A percentile compares a stretch with the other conserved stretches of the same genome.
phyloP scores from a whole-genome alignment of 2,888 invertebrate genomes.

The Eumerus sabulonum region DNA sequence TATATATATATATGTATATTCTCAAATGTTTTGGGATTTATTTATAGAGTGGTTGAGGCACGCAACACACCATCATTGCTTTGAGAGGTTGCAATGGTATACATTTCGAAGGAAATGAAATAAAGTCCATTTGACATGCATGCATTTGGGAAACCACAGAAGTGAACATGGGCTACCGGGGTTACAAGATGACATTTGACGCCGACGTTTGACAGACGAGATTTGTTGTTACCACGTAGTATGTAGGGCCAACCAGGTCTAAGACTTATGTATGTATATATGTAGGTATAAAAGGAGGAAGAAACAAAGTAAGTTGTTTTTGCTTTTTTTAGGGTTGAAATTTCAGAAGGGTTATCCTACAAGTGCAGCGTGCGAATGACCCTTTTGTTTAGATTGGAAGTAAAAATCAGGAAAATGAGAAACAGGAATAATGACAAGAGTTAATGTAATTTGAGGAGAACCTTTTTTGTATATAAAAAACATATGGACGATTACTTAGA shows the following conservation, averaged over 20 bases:
- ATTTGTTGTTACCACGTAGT: slow-evolving; percentile 29
- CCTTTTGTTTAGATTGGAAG: slow-evolving; percentile 22
- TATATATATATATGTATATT: slow-evolving; percentile 48
- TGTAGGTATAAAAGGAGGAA: slow-evolving; percentile 8
- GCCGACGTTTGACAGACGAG: slow-evolving; percentile 42
- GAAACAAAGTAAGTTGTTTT: background rate
- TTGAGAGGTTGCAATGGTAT: slow-evolving; percentile 31
- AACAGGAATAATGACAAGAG: background rate
- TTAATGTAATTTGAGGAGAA: slow-evolving; percentile 3
- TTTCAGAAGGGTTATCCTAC: slow-evolving; percentile 60
- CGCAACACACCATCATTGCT: slow-evolving; percentile 35
- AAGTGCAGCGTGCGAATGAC: slow-evolving; percentile 55
- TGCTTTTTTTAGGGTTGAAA: slow-evolving; percentile 41
- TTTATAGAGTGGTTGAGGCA: slow-evolving; percentile 43
- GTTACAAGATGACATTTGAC: slow-evolving; percentile 61
- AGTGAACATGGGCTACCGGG: slow-evolving; percentile 43
- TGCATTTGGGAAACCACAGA: slow-evolving; percentile 47
- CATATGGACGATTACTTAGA: too few relatives aligned
- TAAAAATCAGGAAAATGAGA: background rate
- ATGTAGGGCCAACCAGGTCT: background rate
- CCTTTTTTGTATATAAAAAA: background rate
- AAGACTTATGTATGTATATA: too few relatives aligned
- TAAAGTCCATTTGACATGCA: background rate
- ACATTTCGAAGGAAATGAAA: slow-evolving; percentile 16
- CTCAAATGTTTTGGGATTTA: slow-evolving; percentile 37